A percentile compares a stretch with the other conserved stretches of the same genome.
These are phyloP conservation scores for Centroberyx gerrardi DNA, from an alignment of 2,797 vertebrate species.

Conservation along the genomic window DNA sequence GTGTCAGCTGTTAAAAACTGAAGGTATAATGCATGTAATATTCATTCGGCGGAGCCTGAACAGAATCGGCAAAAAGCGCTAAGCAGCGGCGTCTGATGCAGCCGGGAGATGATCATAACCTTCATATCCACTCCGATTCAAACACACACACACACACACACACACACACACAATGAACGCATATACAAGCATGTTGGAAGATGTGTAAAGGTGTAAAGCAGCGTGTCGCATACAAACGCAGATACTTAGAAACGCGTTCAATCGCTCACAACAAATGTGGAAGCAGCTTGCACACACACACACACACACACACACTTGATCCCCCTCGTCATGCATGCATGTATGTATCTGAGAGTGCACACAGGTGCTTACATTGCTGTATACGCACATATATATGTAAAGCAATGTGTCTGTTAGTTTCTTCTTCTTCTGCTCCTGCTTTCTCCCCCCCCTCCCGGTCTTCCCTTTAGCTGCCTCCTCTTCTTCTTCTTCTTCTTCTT, in stretches of 20 bases:
- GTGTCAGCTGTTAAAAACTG: slow-evolving; percentile 49
- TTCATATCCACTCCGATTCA: slow-evolving; percentile 24
- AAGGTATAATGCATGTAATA: slow-evolving; percentile 56
- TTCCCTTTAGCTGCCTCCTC: slow-evolving; percentile 3
- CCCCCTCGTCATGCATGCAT: no score
- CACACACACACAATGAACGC: slow-evolving; percentile 31
- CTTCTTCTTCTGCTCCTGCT: slow-evolving; percentile 24
- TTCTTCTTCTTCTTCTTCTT: not conserved
- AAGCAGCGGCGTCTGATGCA: not conserved
- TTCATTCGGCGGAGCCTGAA: slow-evolving; percentile 40
- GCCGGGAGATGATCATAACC: slow-evolving; percentile 31
- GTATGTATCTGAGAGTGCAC: no score
- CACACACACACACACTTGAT: not conserved
- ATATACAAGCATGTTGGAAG: slow-evolving; percentile 45
- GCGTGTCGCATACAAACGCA: slow-evolving; percentile 41
- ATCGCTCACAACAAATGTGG: no score
- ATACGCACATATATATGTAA: not conserved
- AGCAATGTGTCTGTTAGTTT: not conserved
- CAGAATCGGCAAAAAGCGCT: slow-evolving; percentile 12
- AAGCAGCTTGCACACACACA: not conserved
- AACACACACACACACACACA: not conserved
- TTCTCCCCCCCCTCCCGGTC: not conserved
- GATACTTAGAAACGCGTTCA: not conserved
- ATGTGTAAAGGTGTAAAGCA: slow-evolving; percentile 30
- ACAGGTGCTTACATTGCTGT: no score